Conservation (phyloP, 2,113 vertebrate species). For the Ondatra zibethicus region DNA sequence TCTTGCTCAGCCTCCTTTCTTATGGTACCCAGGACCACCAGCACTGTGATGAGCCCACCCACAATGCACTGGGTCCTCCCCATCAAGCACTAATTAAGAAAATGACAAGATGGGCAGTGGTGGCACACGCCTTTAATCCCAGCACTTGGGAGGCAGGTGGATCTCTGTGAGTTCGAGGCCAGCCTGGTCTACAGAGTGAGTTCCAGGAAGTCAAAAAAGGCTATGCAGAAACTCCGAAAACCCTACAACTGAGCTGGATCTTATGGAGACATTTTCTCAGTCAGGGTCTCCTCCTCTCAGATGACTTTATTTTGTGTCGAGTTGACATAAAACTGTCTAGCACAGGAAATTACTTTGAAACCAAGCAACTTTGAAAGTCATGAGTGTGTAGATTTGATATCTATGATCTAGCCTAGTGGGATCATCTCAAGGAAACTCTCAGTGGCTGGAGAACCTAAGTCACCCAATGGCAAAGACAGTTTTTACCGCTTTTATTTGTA, state of each 20-base stretch:
- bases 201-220: not conserved
- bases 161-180: not conserved
- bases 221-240: not conserved
- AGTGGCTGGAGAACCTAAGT: not conserved
- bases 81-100: not conserved
- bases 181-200: not conserved
- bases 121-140: accelerated
- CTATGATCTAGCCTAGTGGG: not conserved
- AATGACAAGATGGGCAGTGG: not conserved
- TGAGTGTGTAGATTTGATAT: not conserved
- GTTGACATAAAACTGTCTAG: not conserved
- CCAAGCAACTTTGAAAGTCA: not conserved
- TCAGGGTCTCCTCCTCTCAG: not conserved
- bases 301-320: not conserved
- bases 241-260: not conserved
- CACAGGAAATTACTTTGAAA: slow-evolving; percentile 2
- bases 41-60: too few relatives aligned
- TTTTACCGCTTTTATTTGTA: slow-evolving; percentile 25
- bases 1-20: not conserved
- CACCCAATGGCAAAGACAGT: not conserved
- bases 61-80: not conserved
- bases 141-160: not conserved
- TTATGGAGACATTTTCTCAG: not conserved
- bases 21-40: not conserved
- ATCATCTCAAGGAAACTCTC: slow-evolving; percentile 16